Evolutionary conservation across 2,888 invertebrate genomes (phyloP).

Genomic region (Lysandra bellargus): DNA sequence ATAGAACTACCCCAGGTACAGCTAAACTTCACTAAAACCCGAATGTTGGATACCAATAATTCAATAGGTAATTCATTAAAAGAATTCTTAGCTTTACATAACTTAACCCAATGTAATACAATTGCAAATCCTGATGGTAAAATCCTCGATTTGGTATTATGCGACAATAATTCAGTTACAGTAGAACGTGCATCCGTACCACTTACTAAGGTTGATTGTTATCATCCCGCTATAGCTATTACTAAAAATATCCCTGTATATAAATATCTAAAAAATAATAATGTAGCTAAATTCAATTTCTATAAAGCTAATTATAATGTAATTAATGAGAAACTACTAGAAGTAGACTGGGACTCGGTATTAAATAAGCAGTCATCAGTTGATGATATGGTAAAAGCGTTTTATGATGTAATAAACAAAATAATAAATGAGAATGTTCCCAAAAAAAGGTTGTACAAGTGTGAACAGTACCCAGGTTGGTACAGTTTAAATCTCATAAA

Average conservation of each 20-base stretch:
- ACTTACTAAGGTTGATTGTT: slow-evolving; percentile 8
- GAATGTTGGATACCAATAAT: no score
- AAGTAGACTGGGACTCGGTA: background rate
- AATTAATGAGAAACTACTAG: background rate
- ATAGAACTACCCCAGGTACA: no score
- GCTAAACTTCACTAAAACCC: no score
- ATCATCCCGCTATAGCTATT: background rate
- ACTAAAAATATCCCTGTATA: background rate
- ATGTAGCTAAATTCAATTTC: background rate
- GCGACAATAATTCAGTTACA: no score
- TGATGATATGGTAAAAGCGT: background rate
- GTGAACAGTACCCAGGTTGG: no score
- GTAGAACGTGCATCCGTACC: background rate
- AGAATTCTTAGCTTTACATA: no score
- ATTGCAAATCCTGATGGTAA: background rate
- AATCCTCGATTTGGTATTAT: background rate
- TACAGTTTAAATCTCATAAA: no score
- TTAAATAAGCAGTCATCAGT: background rate
- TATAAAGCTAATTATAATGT: background rate
- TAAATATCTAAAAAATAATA: slow-evolving; percentile 1
- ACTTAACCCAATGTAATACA: no score
- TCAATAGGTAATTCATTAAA: no score
- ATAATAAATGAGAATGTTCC: background rate
- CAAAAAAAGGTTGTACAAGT: background rate
- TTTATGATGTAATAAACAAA: background rate